Evolutionary conservation across 2,113 vertebrate genomes (phyloP), one percentile per base, ranked within the genome.

Genomic region (Erinaceus europaeus): DNA sequence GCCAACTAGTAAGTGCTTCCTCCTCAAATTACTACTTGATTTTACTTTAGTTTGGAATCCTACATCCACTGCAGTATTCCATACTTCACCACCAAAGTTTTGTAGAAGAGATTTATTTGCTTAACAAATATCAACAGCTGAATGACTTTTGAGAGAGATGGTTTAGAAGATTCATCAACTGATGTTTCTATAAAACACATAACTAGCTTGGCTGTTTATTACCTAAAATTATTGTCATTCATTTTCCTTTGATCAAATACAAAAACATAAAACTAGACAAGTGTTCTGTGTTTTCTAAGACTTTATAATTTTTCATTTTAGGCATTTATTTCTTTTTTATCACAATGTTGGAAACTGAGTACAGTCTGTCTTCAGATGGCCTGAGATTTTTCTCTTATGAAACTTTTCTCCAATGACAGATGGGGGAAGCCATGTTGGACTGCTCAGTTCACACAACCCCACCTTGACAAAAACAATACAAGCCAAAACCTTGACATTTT

Each of bases 401-500:
- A 17, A 3, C n/a, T 86, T n/a, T 55, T 53, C 32, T 50, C 68
- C 84, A 46, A 1, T 2, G 21, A 34, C 20, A 18, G 68, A 62
- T 62, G 67, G 46, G 74, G 12, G 65, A 57, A 52, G n/a, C 61
- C n/a, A 36, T 38, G 18, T 74, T 86, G 61, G 65, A 86, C 71
- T 76, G 75, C 34, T 75, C 77, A 36, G 52, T 55, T 87, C 89
- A 82, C 32, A 57, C 80, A 92, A 87, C 62, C 65, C 81, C 74
- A n/a, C 72, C 42, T 55, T 80, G 84, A 87, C 86, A 86, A 84
- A 59, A 38, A 44, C 8, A 9, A 87, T 38, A 36, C 57, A 48
- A 68, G 78, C 78, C 90, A 75, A 81, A 78, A 64, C 34, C 64
- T 59, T 42, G 38, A 68, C 53, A 90, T 92, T 94, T 90, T 55